Conservation (phyloP, 2,113 vertebrate genomes). For the Anoura caudifer region DNA sequence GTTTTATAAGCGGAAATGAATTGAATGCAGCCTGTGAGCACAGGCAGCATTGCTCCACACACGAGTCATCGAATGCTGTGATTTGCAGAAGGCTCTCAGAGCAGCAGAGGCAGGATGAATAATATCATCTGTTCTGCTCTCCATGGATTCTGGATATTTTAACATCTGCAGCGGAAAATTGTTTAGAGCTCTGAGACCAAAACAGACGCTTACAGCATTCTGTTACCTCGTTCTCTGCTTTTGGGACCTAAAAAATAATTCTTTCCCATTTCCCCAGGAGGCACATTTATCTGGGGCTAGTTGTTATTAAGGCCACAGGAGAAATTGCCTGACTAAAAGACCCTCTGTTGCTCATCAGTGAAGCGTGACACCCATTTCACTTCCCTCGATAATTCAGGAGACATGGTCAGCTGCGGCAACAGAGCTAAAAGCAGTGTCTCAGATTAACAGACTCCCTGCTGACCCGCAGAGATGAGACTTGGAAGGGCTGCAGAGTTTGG, state of each 20-base stretch:
- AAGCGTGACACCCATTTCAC: neutral
- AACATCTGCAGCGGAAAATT: constrained; percentile 5
- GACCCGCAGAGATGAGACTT: neutral
- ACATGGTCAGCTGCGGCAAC: neutral
- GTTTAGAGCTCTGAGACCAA: constrained; percentile 18
- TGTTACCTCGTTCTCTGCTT: neutral
- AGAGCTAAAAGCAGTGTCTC: neutral
- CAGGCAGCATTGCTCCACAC: neutral
- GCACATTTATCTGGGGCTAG: neutral
- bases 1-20: neutral
- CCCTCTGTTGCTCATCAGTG: neutral
- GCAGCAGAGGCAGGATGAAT: neutral
- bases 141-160: neutral
- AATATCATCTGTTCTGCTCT: neutral
- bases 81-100: neutral
- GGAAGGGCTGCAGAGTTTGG: neutral
- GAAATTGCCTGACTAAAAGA: neutral
- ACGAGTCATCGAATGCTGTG: neutral
- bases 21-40: neutral
- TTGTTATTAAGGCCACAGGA: neutral
- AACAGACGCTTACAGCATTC: neutral
- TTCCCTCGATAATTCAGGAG: neutral
- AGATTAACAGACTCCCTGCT: neutral
- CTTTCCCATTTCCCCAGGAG: neutral
- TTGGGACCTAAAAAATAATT: neutral